phyloP scores from a whole-genome alignment of 1,140 invertebrate genomes.

The Drosophila sucinea region DNA sequence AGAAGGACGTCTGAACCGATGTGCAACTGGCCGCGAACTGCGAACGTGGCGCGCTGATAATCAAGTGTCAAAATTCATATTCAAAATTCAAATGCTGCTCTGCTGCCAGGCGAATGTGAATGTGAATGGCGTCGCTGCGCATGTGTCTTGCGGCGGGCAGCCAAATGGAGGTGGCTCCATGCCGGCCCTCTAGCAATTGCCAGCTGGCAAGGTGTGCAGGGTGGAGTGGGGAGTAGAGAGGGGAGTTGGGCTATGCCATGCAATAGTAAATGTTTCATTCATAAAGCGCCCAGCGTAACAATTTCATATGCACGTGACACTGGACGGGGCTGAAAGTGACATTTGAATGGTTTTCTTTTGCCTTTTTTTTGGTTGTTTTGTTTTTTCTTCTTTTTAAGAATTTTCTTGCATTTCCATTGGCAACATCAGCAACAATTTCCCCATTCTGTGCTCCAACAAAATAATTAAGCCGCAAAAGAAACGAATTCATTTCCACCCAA shows the following conservation, averaged over 20 bases:
- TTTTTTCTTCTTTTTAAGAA: background rate
- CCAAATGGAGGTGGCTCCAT: conserved; percentile 18
- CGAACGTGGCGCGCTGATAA: conserved; percentile 64
- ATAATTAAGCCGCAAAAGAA: conserved; percentile 59
- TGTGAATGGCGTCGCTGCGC: conserved; percentile 55
- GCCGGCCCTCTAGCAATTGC: conserved; percentile 12
- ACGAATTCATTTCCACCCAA: conserved; percentile 20
- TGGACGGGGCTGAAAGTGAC: conserved; percentile 22
- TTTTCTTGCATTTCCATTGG: background rate
- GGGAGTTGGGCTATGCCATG: conserved; percentile 16
- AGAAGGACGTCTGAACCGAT: conserved; percentile 64
- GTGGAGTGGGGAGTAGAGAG: too few species aligned
- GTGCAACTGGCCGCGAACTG: conserved; percentile 72
- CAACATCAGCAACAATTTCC: conserved; percentile 12
- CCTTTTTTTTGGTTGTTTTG: background rate
- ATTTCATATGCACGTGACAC: conserved; percentile 66
- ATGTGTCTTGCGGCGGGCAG: conserved; percentile 67
- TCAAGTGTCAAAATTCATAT: conserved; percentile 81
- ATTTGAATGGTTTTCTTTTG: conserved; percentile 24
- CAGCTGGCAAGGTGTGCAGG: conserved; percentile 53
- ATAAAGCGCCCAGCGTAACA: conserved; percentile 67
- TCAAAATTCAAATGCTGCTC: conserved; percentile 77
- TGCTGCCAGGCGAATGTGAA: conserved; percentile 19
- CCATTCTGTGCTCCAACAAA: conserved; percentile 29
- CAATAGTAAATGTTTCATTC: conserved; percentile 76